These are phyloP conservation scores for Papilio protenor DNA, from an alignment of 2,888 invertebrate genomes.

Conservation along the genomic window DNA sequence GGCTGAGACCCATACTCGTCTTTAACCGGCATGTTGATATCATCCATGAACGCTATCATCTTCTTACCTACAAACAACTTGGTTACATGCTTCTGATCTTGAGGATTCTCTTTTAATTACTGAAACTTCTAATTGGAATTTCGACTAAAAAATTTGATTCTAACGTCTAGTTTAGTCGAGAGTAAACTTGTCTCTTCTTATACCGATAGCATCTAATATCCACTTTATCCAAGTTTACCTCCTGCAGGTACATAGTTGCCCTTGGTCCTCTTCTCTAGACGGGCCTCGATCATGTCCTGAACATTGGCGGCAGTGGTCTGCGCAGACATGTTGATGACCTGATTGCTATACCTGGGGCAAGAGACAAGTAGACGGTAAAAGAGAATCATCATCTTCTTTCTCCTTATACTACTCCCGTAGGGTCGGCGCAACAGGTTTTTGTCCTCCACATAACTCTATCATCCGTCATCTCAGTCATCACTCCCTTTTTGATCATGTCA, in stretches of 20 bases:
- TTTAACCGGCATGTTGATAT: slow-evolving; percentile 96
- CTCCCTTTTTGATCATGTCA: too few relatives aligned
- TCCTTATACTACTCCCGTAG: too few relatives aligned
- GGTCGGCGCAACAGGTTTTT: too few relatives aligned
- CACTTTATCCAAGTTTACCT: slow-evolving; percentile 63
- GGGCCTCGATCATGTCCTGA: slow-evolving; percentile 92
- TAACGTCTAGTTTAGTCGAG: neutral
- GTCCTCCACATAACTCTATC: too few relatives aligned
- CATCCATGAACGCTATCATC: slow-evolving; percentile 95
- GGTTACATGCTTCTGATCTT: neutral
- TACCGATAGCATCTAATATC: neutral
- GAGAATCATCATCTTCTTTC: too few relatives aligned
- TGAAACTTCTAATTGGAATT: neutral
- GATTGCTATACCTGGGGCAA: slow-evolving; percentile 79
- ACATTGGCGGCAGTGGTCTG: slow-evolving; percentile 94
- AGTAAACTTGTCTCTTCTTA: neutral
- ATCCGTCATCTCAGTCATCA: too few relatives aligned
- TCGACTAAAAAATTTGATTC: neutral
- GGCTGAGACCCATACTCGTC: slow-evolving; percentile 96
- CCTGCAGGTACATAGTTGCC: slow-evolving; percentile 92
- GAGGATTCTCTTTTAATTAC: neutral
- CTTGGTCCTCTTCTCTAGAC: slow-evolving; percentile 95
- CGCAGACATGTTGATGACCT: slow-evolving; percentile 94
- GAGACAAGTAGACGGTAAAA: neutral
- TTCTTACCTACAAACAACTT: slow-evolving; percentile 82